phyloP scores from a whole-genome alignment of 1,140 invertebrate species.

The Drosophila fuyamai region DNA sequence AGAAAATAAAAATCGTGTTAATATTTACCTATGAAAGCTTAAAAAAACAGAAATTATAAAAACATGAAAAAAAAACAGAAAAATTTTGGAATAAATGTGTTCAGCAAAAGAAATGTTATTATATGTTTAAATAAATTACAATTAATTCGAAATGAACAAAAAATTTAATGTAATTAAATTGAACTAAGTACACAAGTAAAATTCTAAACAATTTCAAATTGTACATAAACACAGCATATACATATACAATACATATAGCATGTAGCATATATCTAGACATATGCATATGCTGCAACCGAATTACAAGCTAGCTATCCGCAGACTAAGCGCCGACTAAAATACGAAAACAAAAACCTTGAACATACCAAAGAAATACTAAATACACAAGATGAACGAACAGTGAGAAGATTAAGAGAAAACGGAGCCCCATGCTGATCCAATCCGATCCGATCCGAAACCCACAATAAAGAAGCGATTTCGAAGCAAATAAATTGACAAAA shows the following conservation, averaged over 20 bases:
- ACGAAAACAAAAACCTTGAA: conserved; percentile 29
- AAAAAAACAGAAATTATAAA: conserved; percentile 32
- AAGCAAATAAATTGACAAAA: conserved; percentile 36
- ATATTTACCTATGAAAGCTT: conserved; percentile 48
- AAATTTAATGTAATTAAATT: conserved; percentile 73
- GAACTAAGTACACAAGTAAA: conserved; percentile 53
- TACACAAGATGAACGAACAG: conserved; percentile 25
- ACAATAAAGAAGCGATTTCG: conserved; percentile 37
- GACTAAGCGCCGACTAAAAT: conserved; percentile 33
- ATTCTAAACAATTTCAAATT: conserved; percentile 71
- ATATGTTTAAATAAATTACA: conserved; percentile 80
- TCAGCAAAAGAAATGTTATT: conserved; percentile 81
- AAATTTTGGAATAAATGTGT: conserved; percentile 84
- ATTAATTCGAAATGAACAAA: conserved; percentile 49
- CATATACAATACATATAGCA: conserved; percentile 10
- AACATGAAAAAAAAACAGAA: conserved; percentile 31
- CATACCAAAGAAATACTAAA: conserved; percentile 22
- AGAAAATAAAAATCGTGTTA: conserved; percentile 44
- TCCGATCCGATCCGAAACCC: conserved; percentile 24
- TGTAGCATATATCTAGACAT: conserved; percentile 28
- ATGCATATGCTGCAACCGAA: conserved; percentile 50
- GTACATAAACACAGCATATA: conserved; percentile 60
- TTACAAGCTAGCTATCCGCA: conserved; percentile 36
- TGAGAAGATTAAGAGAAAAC: conserved; percentile 28
- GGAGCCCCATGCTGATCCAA: conserved; percentile 26